These are phyloP conservation scores for Phenacoccus solenopsis DNA, from an alignment of 1,140 invertebrate genomes.

Conservation along the genomic window DNA sequence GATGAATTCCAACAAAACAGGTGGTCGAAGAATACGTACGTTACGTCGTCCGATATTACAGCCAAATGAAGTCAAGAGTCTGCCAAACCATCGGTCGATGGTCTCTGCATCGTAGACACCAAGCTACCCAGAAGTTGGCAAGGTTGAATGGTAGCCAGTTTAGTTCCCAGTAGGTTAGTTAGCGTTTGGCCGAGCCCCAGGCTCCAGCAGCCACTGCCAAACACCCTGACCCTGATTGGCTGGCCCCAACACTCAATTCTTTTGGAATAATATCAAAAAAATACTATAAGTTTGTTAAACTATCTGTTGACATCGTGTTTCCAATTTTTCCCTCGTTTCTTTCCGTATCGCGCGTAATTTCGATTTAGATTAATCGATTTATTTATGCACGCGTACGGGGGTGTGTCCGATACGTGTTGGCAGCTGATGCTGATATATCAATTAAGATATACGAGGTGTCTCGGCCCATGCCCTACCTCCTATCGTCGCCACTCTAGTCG, in stretches of 20 bases:
- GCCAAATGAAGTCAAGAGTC: background rate
- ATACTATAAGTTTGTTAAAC: background rate
- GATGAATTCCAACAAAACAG: slow-evolving; percentile 9
- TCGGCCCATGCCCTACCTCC: no score
- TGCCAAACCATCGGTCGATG: slow-evolving; percentile 10
- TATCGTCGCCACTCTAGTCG: no score
- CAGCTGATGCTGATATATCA: no score
- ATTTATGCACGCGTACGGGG: no score
- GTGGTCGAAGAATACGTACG: slow-evolving; percentile 5
- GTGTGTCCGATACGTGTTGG: no score
- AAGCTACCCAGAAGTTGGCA: slow-evolving; percentile 1
- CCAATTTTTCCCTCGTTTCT: background rate
- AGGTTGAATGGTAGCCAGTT: slow-evolving; percentile 10
- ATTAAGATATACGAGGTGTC: no score
- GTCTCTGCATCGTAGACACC: background rate
- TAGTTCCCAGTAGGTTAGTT: slow-evolving; percentile 20
- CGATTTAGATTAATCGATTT: no score
- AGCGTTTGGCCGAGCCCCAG: slow-evolving; percentile 20
- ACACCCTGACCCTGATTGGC: slow-evolving; percentile 14
- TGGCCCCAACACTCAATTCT: background rate
- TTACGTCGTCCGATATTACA: background rate
- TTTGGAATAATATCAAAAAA: slow-evolving; percentile 13
- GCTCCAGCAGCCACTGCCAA: slow-evolving; percentile 19
- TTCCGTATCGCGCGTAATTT: no score
- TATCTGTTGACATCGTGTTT: slow-evolving; percentile 10